A percentile compares a stretch with the other conserved stretches of the same genome.
phyloP scores from a whole-genome alignment of 2,888 invertebrate species.

The Eupithecia insigniata region DNA sequence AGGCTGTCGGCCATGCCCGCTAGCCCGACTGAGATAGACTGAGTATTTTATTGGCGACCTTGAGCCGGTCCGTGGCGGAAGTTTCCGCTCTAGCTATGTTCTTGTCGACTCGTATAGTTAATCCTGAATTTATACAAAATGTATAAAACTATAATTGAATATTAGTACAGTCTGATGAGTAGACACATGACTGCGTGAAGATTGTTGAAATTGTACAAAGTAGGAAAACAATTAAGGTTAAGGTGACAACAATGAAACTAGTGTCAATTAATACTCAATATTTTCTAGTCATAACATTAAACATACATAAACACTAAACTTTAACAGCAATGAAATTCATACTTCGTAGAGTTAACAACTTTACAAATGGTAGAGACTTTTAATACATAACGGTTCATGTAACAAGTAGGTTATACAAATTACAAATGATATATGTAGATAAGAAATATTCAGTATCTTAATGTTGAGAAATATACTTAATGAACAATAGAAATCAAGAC shows the following conservation, averaged over 20 bases:
- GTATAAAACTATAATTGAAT: background rate
- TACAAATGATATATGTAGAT: slow-evolving; percentile 18
- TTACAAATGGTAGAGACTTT: background rate
- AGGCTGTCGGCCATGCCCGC: too few species aligned
- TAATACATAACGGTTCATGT: background rate
- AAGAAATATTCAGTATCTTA: slow-evolving; percentile 23
- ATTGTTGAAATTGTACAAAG: background rate
- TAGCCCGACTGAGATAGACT: too few species aligned
- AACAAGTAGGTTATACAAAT: slow-evolving; percentile 1
- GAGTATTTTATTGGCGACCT: too few species aligned
- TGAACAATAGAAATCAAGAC: background rate
- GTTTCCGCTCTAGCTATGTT: too few species aligned
- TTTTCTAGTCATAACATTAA: background rate
- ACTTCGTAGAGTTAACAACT: background rate
- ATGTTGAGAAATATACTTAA: too few species aligned
- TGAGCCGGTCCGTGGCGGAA: too few species aligned
- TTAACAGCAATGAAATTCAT: background rate
- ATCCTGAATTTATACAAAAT: background rate
- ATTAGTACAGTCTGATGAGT: background rate
- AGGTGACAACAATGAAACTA: background rate
- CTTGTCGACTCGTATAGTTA: background rate
- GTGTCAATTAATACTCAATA: background rate
- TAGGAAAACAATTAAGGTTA: background rate
- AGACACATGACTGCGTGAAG: background rate
- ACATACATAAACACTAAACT: too few species aligned